A percentile compares a stretch with the other conserved stretches of the same genome.
Evolutionary conservation across 2,113 vertebrate genomes (phyloP).

Genomic region (Sclerurus mexicanus): DNA sequence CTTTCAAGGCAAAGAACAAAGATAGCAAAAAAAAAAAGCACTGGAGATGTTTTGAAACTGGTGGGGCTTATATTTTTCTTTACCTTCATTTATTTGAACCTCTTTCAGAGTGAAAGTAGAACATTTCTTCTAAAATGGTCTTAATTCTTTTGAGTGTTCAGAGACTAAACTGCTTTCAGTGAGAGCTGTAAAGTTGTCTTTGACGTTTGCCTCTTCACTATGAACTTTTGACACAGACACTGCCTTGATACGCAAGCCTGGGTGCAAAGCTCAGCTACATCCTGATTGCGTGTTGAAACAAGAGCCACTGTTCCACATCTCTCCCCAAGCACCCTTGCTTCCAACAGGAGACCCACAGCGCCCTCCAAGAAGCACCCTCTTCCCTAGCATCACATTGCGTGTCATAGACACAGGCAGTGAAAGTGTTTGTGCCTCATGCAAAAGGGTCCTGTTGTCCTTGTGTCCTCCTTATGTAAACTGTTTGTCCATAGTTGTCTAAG

Average conservation of each 20-base stretch:
- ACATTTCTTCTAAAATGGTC: not conserved
- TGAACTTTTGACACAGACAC: not conserved
- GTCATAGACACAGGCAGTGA: accelerated
- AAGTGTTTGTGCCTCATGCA: not conserved
- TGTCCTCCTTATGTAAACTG: not conserved
- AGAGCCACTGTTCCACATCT: not conserved
- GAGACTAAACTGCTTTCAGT: not conserved
- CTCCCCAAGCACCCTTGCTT: not conserved
- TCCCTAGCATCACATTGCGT: accelerated
- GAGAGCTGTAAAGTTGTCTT: not conserved
- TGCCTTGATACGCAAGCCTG: not conserved
- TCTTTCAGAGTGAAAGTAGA: not conserved
- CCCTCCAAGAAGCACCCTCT: not conserved
- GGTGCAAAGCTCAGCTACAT: not conserved
- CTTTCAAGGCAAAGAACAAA: not conserved
- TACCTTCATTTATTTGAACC: not conserved
- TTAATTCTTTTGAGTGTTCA: not conserved
- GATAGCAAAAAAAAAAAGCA: not conserved
- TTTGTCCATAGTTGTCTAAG: not conserved
- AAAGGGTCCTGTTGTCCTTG: not conserved
- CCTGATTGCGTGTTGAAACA: not conserved
- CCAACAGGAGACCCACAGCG: not conserved
- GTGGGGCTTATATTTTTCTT: not conserved
- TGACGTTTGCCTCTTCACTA: not conserved
- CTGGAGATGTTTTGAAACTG: not conserved